Evolutionary conservation across 2,113 vertebrate species (phyloP).

Genomic region (Plestiodon gilberti): DNA sequence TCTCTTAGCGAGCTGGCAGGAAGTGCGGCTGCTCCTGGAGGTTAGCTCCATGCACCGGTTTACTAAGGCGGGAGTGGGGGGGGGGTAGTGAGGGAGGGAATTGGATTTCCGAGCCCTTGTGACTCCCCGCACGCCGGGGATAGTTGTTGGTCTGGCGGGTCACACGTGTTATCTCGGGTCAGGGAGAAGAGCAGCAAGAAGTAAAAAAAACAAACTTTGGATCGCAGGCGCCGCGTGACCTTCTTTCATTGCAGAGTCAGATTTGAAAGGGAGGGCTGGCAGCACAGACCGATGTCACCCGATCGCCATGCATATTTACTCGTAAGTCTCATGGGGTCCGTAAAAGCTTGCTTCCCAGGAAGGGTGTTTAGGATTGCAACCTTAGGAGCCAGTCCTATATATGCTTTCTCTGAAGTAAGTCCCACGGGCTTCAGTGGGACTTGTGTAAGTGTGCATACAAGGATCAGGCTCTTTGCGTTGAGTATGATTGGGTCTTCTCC

Average conservation of each 20-base stretch:
- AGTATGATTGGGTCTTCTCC: background rate
- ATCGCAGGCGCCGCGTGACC: background rate
- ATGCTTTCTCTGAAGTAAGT: background rate
- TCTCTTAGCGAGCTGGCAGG: background rate
- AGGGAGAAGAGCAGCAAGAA: background rate
- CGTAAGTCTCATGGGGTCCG: too few species aligned
- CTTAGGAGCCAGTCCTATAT: too few species aligned
- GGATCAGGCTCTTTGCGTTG: background rate
- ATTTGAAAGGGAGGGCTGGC: too few species aligned
- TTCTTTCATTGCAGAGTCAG: too few species aligned
- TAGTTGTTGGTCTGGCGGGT: background rate
- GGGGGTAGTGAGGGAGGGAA: background rate
- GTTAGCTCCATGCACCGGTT: background rate
- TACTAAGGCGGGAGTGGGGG: background rate
- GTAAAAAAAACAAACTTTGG: background rate
- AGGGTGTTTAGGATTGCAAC: too few species aligned
- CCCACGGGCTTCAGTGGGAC: background rate
- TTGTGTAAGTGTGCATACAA: background rate
- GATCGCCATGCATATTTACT: background rate
- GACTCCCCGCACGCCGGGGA: background rate
- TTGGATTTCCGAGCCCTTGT: background rate
- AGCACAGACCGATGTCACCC: background rate
- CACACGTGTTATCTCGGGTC: too few species aligned
- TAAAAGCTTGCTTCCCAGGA: too few species aligned
- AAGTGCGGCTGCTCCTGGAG: constrained; percentile 23